Evolutionary conservation across 2,113 vertebrate species (phyloP).

Genomic region (Ictalurus furcatus): DNA sequence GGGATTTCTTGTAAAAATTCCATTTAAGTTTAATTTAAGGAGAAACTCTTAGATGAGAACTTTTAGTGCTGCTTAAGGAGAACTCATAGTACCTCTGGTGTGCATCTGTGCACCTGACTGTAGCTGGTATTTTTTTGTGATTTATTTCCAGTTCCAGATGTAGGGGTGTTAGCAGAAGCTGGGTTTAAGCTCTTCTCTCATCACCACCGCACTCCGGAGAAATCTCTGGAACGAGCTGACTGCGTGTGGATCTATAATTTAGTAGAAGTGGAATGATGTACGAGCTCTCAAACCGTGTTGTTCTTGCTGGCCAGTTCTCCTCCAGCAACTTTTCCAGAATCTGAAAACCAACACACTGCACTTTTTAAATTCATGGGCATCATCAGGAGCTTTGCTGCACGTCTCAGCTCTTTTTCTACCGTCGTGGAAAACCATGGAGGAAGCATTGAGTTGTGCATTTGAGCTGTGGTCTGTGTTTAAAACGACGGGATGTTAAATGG

Average conservation of each 20-base stretch:
- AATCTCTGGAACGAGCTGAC: slow-evolving; percentile 1
- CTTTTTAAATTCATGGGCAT: slow-evolving; percentile 13
- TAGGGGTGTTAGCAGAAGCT: background rate
- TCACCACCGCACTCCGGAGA: background rate
- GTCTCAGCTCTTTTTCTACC: background rate
- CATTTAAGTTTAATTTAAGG: background rate
- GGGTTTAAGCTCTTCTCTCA: background rate
- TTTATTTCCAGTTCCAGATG: background rate
- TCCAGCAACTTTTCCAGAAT: background rate
- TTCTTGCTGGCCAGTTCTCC: background rate
- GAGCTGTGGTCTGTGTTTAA: no score
- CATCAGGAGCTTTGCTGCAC: background rate
- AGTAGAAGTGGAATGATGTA: slow-evolving; percentile 21
- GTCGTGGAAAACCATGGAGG: background rate
- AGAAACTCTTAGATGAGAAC: background rate
- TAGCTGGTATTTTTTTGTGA: background rate
- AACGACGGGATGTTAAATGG: no score
- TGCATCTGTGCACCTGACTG: no score
- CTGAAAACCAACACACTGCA: slow-evolving; percentile 19
- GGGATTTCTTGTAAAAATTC: no score
- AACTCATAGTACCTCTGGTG: background rate
- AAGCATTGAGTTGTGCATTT: background rate
- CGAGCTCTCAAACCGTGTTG: background rate
- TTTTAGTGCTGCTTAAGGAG: background rate
- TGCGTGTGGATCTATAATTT: slow-evolving; percentile 10